Base-by-base conservation (phyloP, 2,113 vertebrate genomes). In the Coptodon bakossiorum region DNA sequence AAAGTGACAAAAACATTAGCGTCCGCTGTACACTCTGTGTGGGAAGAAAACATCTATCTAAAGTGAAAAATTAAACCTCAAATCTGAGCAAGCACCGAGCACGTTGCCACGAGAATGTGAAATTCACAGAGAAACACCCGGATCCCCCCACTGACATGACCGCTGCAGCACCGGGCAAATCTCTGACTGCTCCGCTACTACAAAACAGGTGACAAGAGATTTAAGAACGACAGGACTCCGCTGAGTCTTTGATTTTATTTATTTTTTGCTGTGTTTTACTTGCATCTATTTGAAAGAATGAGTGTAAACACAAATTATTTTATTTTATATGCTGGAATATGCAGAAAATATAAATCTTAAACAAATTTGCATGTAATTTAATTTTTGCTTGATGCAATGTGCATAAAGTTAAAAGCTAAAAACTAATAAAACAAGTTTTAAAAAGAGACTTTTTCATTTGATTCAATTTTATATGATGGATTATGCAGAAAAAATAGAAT, bases 31-130 rank as follows among this genome's bases (percentile, higher is more conserved):
- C 13, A 57, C 24, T 29, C 24, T 59, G 56, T 29, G 13, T 59
- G 7, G 56, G 56, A 59, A 59, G 56, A 57, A 57, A 57, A 57
- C 56, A 14, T 29, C 54, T 57, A 27, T 57, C 12, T 14, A 29
- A 27, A 57, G 3, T 14, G 24, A 57, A 29, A 9, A 29, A 57
- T 57, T 29, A 16, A 57, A 57, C 56, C 13, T 57, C 4, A 57
- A 16, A 1, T 29, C 24, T 57, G 56, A 57, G 13, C 24, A 8
- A 16, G 24, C 56, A 57, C 29, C 0, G 14, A 57, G 1, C 7
- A 57, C 7, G 13, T 16, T 29, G 24, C 56, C 24, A 57, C 4
- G 4, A 24, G 54, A 3, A 14, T 57, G 24, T 57, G 0, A 57
- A 57, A 8, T 57, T 57, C 54, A 14, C 24, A 57, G 54, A 57